phyloP scores from a whole-genome alignment of 2,888 invertebrate species.

The Drosophila nr. fundita region DNA sequence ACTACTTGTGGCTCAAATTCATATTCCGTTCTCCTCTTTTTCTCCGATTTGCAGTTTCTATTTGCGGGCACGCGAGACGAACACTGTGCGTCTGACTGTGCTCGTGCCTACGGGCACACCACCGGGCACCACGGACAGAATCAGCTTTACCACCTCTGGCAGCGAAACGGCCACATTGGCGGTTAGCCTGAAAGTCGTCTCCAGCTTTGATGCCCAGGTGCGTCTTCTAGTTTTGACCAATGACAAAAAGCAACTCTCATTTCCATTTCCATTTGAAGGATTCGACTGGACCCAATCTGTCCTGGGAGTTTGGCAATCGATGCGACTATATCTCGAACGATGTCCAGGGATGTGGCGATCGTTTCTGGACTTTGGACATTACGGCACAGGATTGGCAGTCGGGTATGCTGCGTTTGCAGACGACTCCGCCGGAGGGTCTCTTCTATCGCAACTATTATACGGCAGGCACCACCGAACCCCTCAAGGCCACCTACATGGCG shows the following conservation, averaged over 20 bases:
- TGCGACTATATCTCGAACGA: conserved; percentile 86
- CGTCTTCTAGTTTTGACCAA: conserved; percentile 1
- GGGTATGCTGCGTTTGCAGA: conserved; percentile 87
- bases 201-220: conserved; percentile 80
- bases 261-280: conserved; percentile 82
- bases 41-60: conserved; percentile 62
- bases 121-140: conserved; percentile 87
- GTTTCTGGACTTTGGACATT: conserved; percentile 90
- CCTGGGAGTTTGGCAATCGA: conserved; percentile 88
- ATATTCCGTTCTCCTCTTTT: neutral
- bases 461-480: conserved; percentile 89
- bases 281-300: conserved; percentile 87
- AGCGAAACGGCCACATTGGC: conserved; percentile 84
- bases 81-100: conserved; percentile 86
- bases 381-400: conserved; percentile 88
- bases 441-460: conserved; percentile 88
- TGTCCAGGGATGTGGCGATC: conserved; percentile 87
- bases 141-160: conserved; percentile 87
- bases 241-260: neutral
- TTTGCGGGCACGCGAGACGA: conserved; percentile 85
- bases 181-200: conserved; percentile 84
- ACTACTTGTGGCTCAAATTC: neutral
- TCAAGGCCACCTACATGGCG: conserved; percentile 89
- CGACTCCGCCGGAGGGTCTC: conserved; percentile 87
- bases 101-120: conserved; percentile 85